Percentiles rank a stretch among this genome's conserved stretches.
Evolutionary conservation across 2,888 invertebrate genomes (phyloP).

Genomic region (Cyclophora albipunctata): DNA sequence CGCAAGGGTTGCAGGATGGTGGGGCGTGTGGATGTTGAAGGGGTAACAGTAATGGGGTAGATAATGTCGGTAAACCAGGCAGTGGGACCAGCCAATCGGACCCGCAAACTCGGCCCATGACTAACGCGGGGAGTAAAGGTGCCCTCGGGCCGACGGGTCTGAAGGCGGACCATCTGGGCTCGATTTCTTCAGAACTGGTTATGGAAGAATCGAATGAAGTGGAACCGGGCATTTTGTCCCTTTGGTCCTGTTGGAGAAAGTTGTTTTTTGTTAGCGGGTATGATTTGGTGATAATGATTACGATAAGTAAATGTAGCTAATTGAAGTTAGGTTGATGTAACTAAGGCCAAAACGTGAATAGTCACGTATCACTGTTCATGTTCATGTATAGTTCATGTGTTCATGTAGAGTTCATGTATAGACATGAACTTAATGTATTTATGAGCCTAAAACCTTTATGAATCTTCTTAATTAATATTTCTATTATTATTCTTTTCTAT

Average conservation of each 20-base stretch:
- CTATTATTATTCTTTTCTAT: too few relatives aligned
- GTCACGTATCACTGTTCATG: too few relatives aligned
- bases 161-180: slow-evolving; percentile 65
- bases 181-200: slow-evolving; percentile 53
- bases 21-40: slow-evolving; percentile 54
- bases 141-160: slow-evolving; percentile 65
- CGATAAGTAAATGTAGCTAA: too few relatives aligned
- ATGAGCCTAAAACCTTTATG: background rate
- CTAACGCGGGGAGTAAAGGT: slow-evolving; percentile 61
- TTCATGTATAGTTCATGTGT: too few relatives aligned
- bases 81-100: slow-evolving; percentile 69
- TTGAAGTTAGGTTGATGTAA: too few relatives aligned
- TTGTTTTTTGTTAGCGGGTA: background rate
- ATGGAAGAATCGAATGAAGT: slow-evolving; percentile 48
- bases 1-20: slow-evolving; percentile 49
- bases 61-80: slow-evolving; percentile 57
- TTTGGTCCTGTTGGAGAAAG: slow-evolving; percentile 37
- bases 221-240: slow-evolving; percentile 42
- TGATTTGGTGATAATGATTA: too few relatives aligned
- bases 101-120: slow-evolving; percentile 70
- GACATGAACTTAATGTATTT: too few relatives aligned
- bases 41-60: slow-evolving; percentile 55
- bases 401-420: too few relatives aligned
- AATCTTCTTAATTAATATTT: too few relatives aligned
- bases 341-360: too few relatives aligned